phyloP scores from a whole-genome alignment of 2,113 vertebrate species.

The Eubucco bourcierii region DNA sequence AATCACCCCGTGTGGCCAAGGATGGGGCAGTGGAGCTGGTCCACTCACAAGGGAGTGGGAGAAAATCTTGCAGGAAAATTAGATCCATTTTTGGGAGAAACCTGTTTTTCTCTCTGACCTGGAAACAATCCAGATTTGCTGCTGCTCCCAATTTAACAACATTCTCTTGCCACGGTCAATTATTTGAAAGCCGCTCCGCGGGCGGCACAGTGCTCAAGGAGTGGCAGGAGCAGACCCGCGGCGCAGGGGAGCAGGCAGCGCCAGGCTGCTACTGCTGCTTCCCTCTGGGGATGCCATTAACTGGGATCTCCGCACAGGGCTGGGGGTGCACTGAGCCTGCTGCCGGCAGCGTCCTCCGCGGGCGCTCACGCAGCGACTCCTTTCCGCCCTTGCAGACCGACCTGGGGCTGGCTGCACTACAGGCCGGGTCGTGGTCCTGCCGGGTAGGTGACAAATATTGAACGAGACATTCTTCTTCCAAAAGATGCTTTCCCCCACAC shows the following conservation, averaged over 20 bases:
- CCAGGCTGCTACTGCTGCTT: neutral
- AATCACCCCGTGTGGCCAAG: rapidly evolving
- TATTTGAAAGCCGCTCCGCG: neutral
- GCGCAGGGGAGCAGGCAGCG: neutral
- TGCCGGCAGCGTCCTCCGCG: neutral
- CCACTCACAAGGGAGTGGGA: rapidly evolving
- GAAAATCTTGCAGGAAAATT: neutral
- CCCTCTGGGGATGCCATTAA: constrained; percentile 49
- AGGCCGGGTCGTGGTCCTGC: neutral
- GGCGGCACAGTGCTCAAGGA: neutral
- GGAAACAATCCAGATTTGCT: constrained; percentile 13
- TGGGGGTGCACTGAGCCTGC: neutral
- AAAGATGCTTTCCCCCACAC: neutral
- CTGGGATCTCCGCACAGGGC: neutral
- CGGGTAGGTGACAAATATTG: neutral
- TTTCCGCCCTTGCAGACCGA: neutral
- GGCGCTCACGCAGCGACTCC: neutral
- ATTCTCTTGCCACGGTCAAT: constrained; percentile 27
- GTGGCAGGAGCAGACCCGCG: neutral
- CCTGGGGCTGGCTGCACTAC: neutral
- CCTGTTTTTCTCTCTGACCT: constrained; percentile 21
- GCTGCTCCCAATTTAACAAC: constrained; percentile 30
- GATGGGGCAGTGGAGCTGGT: neutral
- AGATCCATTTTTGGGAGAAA: neutral
- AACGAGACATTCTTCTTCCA: neutral